phyloP scores from a whole-genome alignment of 92 coral and sea anemone species.

The Siderastrea radians region DNA sequence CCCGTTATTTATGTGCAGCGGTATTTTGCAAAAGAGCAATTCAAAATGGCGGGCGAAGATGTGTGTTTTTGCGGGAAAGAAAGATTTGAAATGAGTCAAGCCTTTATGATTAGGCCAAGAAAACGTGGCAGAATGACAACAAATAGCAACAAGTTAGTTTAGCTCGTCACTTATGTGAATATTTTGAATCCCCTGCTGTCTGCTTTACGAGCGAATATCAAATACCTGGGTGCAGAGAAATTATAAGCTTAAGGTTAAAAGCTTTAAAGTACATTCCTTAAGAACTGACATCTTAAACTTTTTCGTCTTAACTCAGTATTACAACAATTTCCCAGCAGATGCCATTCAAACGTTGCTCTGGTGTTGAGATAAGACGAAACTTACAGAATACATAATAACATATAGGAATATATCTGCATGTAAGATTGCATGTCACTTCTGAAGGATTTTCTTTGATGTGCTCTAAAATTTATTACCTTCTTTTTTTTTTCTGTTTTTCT shows the following conservation, averaged over 20 bases:
- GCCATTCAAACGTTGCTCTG: too few relatives aligned
- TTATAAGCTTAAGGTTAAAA: not conserved
- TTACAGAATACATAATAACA: too few relatives aligned
- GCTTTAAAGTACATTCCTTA: too few relatives aligned
- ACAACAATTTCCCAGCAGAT: too few relatives aligned
- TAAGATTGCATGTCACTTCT: too few relatives aligned
- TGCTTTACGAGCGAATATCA: too few relatives aligned
- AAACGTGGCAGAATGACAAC: not conserved
- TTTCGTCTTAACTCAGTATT: not conserved
- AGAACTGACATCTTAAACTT: not conserved
- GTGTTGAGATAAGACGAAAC: too few relatives aligned
- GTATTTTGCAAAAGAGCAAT: not conserved
- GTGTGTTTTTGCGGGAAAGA: not conserved
- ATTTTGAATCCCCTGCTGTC: too few relatives aligned
- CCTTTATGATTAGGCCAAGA: not conserved
- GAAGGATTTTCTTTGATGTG: not conserved
- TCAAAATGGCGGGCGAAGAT: slow-evolving; percentile 20
- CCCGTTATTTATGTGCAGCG: slow-evolving; percentile 20
- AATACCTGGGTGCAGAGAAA: not conserved
- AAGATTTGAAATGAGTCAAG: not conserved
- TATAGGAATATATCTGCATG: not conserved
- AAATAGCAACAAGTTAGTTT: not conserved
- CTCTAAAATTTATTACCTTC: not conserved
- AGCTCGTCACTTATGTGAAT: not conserved
- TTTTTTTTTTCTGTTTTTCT: slow-evolving; percentile 28